phyloP scores from a whole-genome alignment of 2,797 vertebrate species.

The Sebastes diploproa region DNA sequence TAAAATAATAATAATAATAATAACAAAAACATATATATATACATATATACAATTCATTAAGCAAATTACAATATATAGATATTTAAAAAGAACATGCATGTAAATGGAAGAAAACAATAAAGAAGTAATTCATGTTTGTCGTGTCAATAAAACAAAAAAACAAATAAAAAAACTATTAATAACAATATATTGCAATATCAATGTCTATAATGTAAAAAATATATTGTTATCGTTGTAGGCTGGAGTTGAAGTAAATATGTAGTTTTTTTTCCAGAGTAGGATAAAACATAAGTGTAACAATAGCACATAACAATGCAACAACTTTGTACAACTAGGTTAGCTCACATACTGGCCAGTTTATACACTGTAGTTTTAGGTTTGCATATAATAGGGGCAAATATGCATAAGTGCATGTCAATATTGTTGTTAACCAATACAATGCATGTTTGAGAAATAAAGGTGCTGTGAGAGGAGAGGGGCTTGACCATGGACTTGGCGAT shows the following conservation, averaged over 20 bases:
- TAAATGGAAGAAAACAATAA: too few species aligned
- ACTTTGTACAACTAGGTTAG: background rate
- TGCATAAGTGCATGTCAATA: too few species aligned
- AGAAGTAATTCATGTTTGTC: too few species aligned
- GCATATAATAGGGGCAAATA: background rate
- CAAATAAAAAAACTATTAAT: too few species aligned
- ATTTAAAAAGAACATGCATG: too few species aligned
- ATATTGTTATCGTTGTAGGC: background rate
- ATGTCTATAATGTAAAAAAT: background rate
- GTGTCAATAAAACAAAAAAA: too few species aligned
- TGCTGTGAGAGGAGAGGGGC: background rate
- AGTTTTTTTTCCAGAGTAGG: background rate
- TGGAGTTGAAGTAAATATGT: background rate
- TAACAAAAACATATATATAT: too few species aligned
- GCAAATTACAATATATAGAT: too few species aligned
- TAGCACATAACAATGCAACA: background rate
- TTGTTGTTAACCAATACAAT: background rate
- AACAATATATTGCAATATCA: too few species aligned
- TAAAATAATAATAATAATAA: too few species aligned
- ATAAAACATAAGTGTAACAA: background rate
- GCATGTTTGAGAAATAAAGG: conserved; percentile 13
- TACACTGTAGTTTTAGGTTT: background rate
- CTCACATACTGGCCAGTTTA: background rate
- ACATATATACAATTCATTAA: too few species aligned
- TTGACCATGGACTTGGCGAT: conserved; percentile 24